Evolutionary conservation across 2,113 vertebrate genomes (phyloP), one percentile per base, ranked within the genome.

Genomic region (Burhinus oedicnemus): DNA sequence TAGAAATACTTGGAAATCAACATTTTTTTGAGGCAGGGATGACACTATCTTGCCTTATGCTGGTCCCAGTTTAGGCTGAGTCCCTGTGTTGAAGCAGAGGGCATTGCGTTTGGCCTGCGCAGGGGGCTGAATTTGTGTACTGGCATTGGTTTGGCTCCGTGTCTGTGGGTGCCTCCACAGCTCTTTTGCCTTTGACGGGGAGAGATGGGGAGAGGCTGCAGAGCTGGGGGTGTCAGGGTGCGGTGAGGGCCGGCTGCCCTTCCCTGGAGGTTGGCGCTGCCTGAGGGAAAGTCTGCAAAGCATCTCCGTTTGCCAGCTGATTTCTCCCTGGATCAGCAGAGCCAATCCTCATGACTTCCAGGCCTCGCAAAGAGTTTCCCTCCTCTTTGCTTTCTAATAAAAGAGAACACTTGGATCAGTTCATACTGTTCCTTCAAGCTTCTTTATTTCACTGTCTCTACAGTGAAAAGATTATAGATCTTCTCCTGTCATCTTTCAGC

Each of bases 21-120:
- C 6, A 36, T 9, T 27, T 78, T 68, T 68, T 79, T 57, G 52
- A 72, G 27, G 19, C 34, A 52, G 7, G 4, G 42, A 15, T 55
- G 66, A 57, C 6, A 38, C 58, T 75, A 9, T 21, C 26, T 87
- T 61, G 19, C 45, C 42, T 54, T 47, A 26, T 58, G 42, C 29
- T 83, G 12, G 17, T 34, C 34, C 85, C 34, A 44, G 15, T 70
- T 86, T 79, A 54, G 70, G 22, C 51, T 62, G 51, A 57, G 54
- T 74, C 19, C 40, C 25, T 12, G 5, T 9, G 2, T 16, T 74
- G 64, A 65, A 65, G 54, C 40, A 74, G 29, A 6, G 8, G 16
- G 6, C 0, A 0, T 23, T 88, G 42, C 3, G 5, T 83, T 71
- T 68, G 66, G 18, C 17, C 42, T 26, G 8, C 5, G 3, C 27